A percentile compares a stretch with the other conserved stretches of the same genome.
These are phyloP conservation scores for Cricetomys ansorgei DNA, from an alignment of 2,113 vertebrate genomes.

Conservation along the genomic window DNA sequence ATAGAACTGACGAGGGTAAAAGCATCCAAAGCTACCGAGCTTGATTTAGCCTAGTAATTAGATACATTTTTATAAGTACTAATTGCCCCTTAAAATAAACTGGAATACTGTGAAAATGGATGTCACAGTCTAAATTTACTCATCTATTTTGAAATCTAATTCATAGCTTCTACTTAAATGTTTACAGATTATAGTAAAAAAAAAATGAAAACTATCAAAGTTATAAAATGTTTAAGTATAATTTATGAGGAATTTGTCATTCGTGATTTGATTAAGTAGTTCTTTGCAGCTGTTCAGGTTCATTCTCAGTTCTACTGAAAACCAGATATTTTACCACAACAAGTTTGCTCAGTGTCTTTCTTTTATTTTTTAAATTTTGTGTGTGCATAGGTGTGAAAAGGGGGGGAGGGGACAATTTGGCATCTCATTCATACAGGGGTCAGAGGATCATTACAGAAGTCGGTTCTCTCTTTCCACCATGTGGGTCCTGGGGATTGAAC, in stretches of 20 bases:
- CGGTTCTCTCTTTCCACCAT: background rate
- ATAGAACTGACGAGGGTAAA: slow-evolving; percentile 38
- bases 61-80: slow-evolving; percentile 72
- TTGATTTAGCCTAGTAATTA: slow-evolving; percentile 74
- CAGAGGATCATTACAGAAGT: background rate
- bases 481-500: background rate
- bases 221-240: slow-evolving; percentile 76
- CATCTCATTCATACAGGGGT: background rate
- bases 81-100: slow-evolving; percentile 82
- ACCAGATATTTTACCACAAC: slow-evolving; percentile 33
- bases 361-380: background rate
- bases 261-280: slow-evolving; percentile 77
- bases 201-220: slow-evolving; percentile 74
- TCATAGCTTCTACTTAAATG: slow-evolving; percentile 79
- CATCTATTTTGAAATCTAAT: slow-evolving; percentile 80
- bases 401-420: no score
- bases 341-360: background rate
- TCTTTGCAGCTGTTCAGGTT: slow-evolving; percentile 68
- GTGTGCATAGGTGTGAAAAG: no score
- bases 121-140: slow-evolving; percentile 77
- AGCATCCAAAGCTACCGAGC: slow-evolving; percentile 39
- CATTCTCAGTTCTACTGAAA: background rate
- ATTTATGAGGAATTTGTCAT: slow-evolving; percentile 77
- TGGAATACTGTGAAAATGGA: slow-evolving; percentile 73
- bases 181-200: slow-evolving; percentile 75